A percentile compares a stretch with the other conserved stretches of the same genome.
phyloP scores from a whole-genome alignment of 2,888 invertebrate genomes.

The Cotesia congregata region DNA sequence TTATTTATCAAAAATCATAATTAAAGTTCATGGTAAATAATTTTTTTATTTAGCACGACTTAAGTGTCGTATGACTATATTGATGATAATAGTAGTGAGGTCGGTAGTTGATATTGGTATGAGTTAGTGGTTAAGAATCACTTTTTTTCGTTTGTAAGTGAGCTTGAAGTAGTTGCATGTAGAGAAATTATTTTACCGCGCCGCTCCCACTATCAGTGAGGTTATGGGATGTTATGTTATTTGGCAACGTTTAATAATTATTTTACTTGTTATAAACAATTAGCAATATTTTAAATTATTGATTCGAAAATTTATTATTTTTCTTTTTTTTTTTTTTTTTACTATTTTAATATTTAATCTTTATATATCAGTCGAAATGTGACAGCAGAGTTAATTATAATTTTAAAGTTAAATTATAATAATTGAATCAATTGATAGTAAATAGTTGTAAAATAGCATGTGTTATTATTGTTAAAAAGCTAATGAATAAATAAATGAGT shows the following conservation, averaged over 20 bases:
- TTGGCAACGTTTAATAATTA: background rate
- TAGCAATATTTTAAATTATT: no score
- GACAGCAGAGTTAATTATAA: no score
- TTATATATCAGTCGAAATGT: no score
- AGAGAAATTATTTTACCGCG: constrained; percentile 30
- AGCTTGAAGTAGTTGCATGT: background rate
- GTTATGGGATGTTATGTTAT: constrained; percentile 29
- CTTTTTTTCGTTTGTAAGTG: background rate
- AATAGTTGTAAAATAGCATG: background rate
- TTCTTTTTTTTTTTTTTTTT: no score
- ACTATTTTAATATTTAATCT: no score
- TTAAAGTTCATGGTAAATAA: background rate
- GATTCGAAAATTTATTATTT: no score
- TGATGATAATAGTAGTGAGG: background rate
- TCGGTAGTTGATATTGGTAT: no score
- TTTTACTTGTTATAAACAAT: no score
- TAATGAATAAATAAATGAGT: constrained; percentile 3
- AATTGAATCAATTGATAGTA: constrained; percentile 2
- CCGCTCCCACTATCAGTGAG: constrained; percentile 32
- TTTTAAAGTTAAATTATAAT: background rate
- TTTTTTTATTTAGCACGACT: background rate
- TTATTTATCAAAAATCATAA: no score
- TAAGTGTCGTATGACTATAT: background rate
- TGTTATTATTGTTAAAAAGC: background rate
- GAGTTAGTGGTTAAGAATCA: no score